Evolutionary conservation across 2,888 invertebrate genomes (phyloP).

Genomic region (Pterostichus niger): DNA sequence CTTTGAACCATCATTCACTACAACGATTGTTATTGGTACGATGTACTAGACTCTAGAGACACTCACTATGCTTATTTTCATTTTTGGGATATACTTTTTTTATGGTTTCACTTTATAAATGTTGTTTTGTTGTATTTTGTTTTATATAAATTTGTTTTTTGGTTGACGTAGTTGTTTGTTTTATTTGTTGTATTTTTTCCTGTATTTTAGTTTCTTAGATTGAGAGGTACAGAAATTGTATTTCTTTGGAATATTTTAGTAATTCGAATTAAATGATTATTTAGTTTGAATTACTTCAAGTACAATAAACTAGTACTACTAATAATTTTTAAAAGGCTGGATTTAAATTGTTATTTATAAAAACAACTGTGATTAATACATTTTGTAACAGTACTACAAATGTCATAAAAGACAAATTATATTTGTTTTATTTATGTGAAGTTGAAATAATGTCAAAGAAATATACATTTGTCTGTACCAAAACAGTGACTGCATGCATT

Average conservation of each 20-base stretch:
- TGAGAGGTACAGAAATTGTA: not conserved
- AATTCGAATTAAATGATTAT: not conserved
- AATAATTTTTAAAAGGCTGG: no score
- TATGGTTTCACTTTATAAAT: not conserved
- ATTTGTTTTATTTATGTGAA: no score
- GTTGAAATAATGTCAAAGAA: not conserved
- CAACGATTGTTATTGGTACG: constrained; percentile 64
- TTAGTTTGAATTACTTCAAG: not conserved
- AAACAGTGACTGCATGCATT: constrained; percentile 20
- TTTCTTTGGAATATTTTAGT: not conserved
- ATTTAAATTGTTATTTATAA: no score
- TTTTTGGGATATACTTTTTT: constrained; percentile 5
- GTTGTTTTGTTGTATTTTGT: constrained; percentile 32
- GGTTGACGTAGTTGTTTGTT: constrained; percentile 27
- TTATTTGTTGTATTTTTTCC: not conserved
- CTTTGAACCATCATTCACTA: constrained; percentile 57
- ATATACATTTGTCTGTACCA: not conserved
- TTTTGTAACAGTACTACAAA: no score
- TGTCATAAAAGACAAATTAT: no score
- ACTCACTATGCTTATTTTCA: constrained; percentile 54
- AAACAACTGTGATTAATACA: no score
- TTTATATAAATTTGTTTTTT: constrained; percentile 44
- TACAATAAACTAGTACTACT: no score
- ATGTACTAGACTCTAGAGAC: constrained; percentile 54
- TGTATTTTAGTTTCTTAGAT: not conserved